Base-by-base conservation (phyloP, 1,140 invertebrate species). In the Drosophila sp. region DNA sequence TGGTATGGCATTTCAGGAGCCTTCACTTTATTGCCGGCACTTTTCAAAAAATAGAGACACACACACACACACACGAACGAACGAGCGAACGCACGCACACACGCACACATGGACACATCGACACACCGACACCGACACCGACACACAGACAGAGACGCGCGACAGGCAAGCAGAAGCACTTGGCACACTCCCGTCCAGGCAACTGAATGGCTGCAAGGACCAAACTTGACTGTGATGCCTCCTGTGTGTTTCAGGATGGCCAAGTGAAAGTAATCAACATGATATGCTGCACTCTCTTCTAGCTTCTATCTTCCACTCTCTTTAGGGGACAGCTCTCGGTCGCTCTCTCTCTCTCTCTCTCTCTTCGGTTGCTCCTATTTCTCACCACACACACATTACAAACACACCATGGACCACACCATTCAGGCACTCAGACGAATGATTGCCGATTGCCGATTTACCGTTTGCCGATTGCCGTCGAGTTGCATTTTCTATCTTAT, bases 161-260 rank as follows among this genome's bases (percentile, higher is more conserved):
- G 35, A 76, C 23, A 50, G 25, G 25, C 44, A 50, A 25, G 11
- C 44, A 50, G 44, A 50, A 50, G 44, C 44, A 50, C 25, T 50
- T 50, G 44, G 44, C 44, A 58, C 70, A 63, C 66, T 76, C 58
- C 79, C 69, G 79, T 58, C 63, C 73, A 76, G 79, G 70, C 79
- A 83, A 87, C 84, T 76, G 76, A 70, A 75, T 76, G 83, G 79
- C 72, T 72, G 69, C 76, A 86, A 79, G 76, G 69, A 83, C 67
- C 72, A 69, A 55, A 76, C 65, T 76, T 76, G 72, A 86, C 82
- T 86, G 82, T 79, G 78, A 69, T 71, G 74, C 66, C 54, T 35
- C 35, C 57, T 27, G n/a, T 8, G 35, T 57, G 38, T 29, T 17
- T 54, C 23, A 23, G 17, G 10, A 25, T 64, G 30, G 23, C 58